Evolutionary conservation across 1,140 invertebrate species (phyloP).

Genomic region (Aphelenchoides fujianensis): DNA sequence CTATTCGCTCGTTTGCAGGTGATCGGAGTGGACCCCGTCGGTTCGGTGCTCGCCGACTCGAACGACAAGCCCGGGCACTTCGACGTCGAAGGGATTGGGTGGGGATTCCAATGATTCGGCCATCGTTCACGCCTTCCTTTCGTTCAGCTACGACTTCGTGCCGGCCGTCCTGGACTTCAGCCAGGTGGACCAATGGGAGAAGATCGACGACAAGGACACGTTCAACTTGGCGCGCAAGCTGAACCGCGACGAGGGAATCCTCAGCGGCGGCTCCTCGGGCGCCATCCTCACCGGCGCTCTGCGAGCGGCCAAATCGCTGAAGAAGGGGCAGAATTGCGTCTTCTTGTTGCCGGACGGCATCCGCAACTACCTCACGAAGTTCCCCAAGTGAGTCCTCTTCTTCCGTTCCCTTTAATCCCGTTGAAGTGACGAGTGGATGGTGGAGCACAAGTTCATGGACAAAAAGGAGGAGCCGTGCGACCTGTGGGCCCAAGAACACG

Average conservation of each 20-base stretch:
- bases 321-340: conserved; percentile 80
- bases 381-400: no score
- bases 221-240: conserved; percentile 78
- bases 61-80: conserved; percentile 70
- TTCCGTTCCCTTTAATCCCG: no score
- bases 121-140: background rate
- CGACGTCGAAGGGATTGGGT: conserved; percentile 78
- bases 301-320: conserved; percentile 74
- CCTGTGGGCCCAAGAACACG: conserved; percentile 24
- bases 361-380: conserved; percentile 92
- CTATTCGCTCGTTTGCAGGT: no score
- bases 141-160: conserved; percentile 79
- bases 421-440: conserved; percentile 95
- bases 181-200: conserved; percentile 43
- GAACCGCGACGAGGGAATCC: conserved; percentile 84
- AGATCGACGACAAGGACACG: conserved; percentile 72
- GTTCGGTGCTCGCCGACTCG: conserved; percentile 79
- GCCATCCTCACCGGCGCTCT: conserved; percentile 75
- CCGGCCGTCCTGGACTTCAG: conserved; percentile 76
- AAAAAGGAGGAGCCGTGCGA: background rate
- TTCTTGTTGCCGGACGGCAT: conserved; percentile 87
- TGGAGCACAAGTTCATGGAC: conserved; percentile 69
- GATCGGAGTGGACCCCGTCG: conserved; percentile 80
- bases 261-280: conserved; percentile 76
- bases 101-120: conserved; percentile 62